These are phyloP conservation scores for Malaclemys terrapin DNA, from an alignment of 2,113 vertebrate species.

Conservation along the genomic window DNA sequence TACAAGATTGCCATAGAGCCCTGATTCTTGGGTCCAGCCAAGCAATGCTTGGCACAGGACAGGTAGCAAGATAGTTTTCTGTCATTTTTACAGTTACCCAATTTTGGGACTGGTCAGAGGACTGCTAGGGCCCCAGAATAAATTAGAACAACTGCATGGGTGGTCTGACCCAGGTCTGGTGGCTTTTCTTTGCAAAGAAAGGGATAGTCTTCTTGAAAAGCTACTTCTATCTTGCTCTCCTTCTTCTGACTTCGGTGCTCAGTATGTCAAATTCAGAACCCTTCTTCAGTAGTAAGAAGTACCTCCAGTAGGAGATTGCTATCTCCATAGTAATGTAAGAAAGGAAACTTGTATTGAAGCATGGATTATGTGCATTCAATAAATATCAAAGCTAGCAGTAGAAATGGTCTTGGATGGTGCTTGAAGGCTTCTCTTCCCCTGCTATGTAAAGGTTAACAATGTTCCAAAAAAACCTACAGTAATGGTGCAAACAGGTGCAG, in stretches of 20 bases:
- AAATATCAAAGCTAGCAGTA: not conserved
- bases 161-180: not conserved
- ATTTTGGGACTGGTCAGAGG: not conserved
- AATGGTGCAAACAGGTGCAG: not conserved
- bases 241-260: accelerated
- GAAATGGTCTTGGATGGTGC: not conserved
- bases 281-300: not conserved
- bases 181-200: not conserved
- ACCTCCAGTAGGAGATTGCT: not conserved
- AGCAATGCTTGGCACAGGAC: not conserved
- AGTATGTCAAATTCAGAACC: not conserved
- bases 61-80: not conserved
- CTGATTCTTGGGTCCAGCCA: not conserved
- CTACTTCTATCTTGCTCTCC: not conserved
- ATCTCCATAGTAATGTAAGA: not conserved
- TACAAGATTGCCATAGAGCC: accelerated
- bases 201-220: not conserved
- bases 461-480: not conserved
- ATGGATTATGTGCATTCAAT: not conserved
- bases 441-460: not conserved
- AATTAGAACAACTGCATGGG: not conserved
- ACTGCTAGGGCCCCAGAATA: not conserved
- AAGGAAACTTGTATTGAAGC: not conserved
- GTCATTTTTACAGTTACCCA: not conserved
- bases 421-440: not conserved